These are phyloP conservation scores for Nephotettix cincticeps DNA, from an alignment of 1,140 invertebrate species.

Conservation along the genomic window DNA sequence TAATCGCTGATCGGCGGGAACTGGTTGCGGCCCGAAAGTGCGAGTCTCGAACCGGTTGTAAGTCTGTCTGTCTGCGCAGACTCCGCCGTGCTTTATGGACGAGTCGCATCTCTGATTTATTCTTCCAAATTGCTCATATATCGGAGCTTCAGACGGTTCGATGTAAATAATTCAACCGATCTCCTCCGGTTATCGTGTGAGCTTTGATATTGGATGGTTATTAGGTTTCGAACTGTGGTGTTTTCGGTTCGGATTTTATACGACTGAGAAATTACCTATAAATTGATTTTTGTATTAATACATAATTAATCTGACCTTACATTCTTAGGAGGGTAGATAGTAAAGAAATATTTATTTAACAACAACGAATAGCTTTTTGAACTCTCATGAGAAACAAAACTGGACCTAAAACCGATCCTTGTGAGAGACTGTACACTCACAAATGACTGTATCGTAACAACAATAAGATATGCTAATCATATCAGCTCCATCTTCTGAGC, in stretches of 20 bases:
- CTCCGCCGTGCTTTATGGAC: conserved; percentile 6
- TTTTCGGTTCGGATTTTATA: too few relatives aligned
- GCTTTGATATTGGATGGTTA: too few relatives aligned
- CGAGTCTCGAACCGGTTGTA: conserved; percentile 7
- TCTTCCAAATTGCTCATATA: background rate
- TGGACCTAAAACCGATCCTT: background rate
- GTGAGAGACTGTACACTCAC: background rate
- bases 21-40: background rate
- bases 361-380: too few relatives aligned
- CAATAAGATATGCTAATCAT: background rate
- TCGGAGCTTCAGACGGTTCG: background rate
- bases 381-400: background rate
- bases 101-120: background rate
- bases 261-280: too few relatives aligned
- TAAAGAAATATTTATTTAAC: too few relatives aligned
- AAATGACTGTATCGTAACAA: too few relatives aligned
- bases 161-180: too few relatives aligned
- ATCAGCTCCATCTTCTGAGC: background rate
- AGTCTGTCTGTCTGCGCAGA: background rate
- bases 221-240: too few relatives aligned
- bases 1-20: background rate
- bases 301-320: too few relatives aligned
- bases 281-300: too few relatives aligned
- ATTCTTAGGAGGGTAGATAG: too few relatives aligned
- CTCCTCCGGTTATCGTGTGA: too few relatives aligned